Base-by-base conservation (phyloP, 2,113 vertebrate species). In the Petroica traversi region DNA sequence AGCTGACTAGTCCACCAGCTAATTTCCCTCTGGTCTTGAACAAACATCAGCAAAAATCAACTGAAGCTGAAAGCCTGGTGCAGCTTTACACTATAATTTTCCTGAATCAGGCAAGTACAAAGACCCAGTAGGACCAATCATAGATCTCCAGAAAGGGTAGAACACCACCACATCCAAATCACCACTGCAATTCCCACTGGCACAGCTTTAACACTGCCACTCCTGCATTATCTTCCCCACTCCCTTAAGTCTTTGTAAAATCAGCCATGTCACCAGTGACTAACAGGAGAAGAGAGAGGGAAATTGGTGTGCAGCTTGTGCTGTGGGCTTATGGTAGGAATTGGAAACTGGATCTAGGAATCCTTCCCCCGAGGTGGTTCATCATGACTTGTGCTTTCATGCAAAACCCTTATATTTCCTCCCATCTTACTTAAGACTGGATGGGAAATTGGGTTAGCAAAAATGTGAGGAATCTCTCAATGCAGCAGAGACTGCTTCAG, bases 371-470 rank as follows among this genome's bases (percentile, higher is more conserved):
- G 31, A 48, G 48, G 40, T 40, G 67, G 31, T 34, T 36, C 40
- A 19, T 83, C 41, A 9, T 9, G n/a, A 67, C 74, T 76, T 51
- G 38, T 67, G 81, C 64, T 75, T 68, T 77, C 28, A 20, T 16
- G 63, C 45, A 79, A 88, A 85, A 13, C 46, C 46, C 38, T 72
- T 61, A 4, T 59, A 38, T 85, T 89, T 96, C 36, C 29, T 80
- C 64, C 64, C 52, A 34, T 77, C 52, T 93, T 85, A n/a, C 57
- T 83, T 62, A 88, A 81, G 88, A 91, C 78, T 72, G 66, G 71
- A 41, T 87, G 73, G 91, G 91, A 96, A 92, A 89, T 49, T 90
- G 76, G 73, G 80, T 91, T 96, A 94, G 93, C 78, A 90, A 80
- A 94, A 96, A 94, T 75, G 75, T 95, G 40, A 92, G 94, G 94